Base-by-base conservation (phyloP, 2,888 invertebrate genomes). In the Incurvaria masculella region DNA sequence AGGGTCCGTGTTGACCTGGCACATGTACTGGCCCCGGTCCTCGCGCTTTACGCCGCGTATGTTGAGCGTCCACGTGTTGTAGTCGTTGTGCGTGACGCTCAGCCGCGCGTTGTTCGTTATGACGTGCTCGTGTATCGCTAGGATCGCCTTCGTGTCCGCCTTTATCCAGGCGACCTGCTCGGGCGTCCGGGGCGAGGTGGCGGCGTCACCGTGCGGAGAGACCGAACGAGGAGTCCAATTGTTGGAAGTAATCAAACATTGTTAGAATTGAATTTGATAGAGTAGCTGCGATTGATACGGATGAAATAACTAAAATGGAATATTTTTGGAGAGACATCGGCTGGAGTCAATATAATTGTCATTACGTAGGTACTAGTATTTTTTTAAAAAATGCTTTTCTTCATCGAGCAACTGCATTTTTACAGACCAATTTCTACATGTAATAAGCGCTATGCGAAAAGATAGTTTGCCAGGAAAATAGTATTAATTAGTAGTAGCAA, bases 1-100 rank as follows among this genome's bases (percentile, higher is more conserved):
- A 44, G 93, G 94, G 72, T 93, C 90, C 50, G 94, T 94, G 74
- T 94, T 94, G 63, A 95, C 92, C 83, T 95, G 94, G 80, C 93
- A 94, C 94, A 94, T 94, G 70, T 94, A 94, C 69, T 89, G 87
- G 60, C 94, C 94, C 52, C 91, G 80, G 75, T 95, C 94, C 67
- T 91, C 91, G 60, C 90, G 81, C 66, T 87, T 87, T 57, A 92
- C 94, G 57, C 87, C 87, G 58, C 88, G 84, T 66, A 95, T 91
- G 72, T 88, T 90, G 59, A 95, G 82, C 52, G 93, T 94, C 94
- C 94, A 94, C 60, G 94, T 94, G 72, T 93, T 92, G 81, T 86
- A 89, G 80, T 94, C 93, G 74, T 89, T 93, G 82, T 94, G 93
- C 55, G 91, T 92, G 62, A 94, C 93, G 61, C 89, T 88, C 64